These are phyloP conservation scores for Drosophila heteroneura DNA, from an alignment of 2,888 invertebrate species.

Conservation along the genomic window DNA sequence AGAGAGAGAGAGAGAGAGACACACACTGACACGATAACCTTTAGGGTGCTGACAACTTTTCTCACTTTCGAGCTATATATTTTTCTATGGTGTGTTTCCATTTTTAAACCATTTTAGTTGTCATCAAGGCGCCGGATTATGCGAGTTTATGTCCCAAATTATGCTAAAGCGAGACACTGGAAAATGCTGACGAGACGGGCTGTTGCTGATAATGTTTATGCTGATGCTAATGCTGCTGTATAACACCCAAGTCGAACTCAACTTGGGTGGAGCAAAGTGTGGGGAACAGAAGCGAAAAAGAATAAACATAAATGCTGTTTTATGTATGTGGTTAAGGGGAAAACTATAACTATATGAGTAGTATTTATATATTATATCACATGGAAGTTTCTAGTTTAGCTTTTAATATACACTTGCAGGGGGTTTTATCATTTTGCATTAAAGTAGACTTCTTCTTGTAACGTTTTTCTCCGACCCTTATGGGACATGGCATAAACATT, in stretches of 20 bases:
- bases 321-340: slow-evolving; percentile 11
- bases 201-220: slow-evolving; percentile 44
- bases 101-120: slow-evolving; percentile 61
- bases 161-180: slow-evolving; percentile 60
- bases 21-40: not conserved
- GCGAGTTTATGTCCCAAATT: slow-evolving; percentile 74
- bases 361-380: not conserved
- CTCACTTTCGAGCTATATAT: slow-evolving; percentile 37
- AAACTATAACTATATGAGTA: not conserved
- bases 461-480: too few species aligned
- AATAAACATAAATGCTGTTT: slow-evolving; percentile 7
- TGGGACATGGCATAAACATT: not conserved
- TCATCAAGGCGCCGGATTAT: slow-evolving; percentile 69
- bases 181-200: slow-evolving; percentile 42
- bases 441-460: too few species aligned
- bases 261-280: not conserved
- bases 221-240: slow-evolving; percentile 43
- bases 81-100: slow-evolving; percentile 32
- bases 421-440: too few species aligned
- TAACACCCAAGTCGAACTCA: slow-evolving; percentile 18
- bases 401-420: not conserved
- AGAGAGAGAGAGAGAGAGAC: not conserved
- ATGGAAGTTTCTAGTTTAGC: not conserved
- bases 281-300: slow-evolving; percentile 3
- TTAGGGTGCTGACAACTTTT: slow-evolving; percentile 43